Percentiles rank a stretch among this genome's conserved stretches.
Conservation (phyloP, 2,888 invertebrate genomes). For the Sarcophaga subvicina region DNA sequence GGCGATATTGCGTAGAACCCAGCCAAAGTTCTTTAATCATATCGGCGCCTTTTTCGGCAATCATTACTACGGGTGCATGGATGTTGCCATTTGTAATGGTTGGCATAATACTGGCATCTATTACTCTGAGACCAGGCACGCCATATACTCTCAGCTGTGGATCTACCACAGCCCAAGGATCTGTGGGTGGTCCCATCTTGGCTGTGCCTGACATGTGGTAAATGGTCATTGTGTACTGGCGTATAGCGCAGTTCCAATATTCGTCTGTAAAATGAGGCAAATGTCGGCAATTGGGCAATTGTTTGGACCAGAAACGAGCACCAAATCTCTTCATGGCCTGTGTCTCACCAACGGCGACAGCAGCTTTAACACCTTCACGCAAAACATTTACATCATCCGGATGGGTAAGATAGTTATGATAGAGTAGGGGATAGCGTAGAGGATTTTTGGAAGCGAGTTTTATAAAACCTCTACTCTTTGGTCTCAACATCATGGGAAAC, state of each 20-base stretch:
- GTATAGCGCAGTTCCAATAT: slow-evolving; percentile 92
- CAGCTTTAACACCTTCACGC: slow-evolving; percentile 93
- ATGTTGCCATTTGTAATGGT: slow-evolving; percentile 93
- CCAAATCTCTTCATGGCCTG: slow-evolving; percentile 90
- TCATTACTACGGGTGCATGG: slow-evolving; percentile 94
- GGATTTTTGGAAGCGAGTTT: slow-evolving; percentile 88
- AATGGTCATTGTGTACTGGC: slow-evolving; percentile 94
- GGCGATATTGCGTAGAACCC: slow-evolving; percentile 69
- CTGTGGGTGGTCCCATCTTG: slow-evolving; percentile 91
- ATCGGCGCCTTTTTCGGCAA: slow-evolving; percentile 93
- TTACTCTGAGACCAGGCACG: slow-evolving; percentile 89
- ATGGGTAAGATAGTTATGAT: slow-evolving; percentile 95
- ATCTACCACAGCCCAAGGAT: slow-evolving; percentile 92
- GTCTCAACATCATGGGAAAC: slow-evolving; percentile 94
- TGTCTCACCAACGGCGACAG: slow-evolving; percentile 91
- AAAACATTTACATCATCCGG: slow-evolving; percentile 92
- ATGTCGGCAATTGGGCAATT: slow-evolving; percentile 92
- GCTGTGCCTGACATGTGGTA: slow-evolving; percentile 93
- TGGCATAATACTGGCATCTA: slow-evolving; percentile 95
- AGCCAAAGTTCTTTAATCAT: slow-evolving; percentile 89
- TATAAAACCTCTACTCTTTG: slow-evolving; percentile 92
- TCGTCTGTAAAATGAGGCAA: slow-evolving; percentile 90
- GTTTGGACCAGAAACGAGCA: slow-evolving; percentile 88
- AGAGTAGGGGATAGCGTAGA: slow-evolving; percentile 91
- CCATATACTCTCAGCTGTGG: slow-evolving; percentile 89